Conservation (phyloP, 2,797 vertebrate genomes). For the Chanos chanos region DNA sequence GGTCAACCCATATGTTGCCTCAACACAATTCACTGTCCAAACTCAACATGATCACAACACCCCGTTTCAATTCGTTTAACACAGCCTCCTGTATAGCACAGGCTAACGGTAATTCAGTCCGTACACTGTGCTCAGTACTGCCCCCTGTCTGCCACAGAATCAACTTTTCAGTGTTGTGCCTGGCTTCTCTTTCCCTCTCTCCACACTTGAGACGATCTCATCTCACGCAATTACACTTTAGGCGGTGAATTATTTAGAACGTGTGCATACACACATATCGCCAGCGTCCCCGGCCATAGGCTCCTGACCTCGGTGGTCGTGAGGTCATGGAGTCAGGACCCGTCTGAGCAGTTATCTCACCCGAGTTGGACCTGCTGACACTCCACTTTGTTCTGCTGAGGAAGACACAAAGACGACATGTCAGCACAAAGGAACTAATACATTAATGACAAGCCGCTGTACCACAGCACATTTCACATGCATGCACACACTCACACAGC, state of each 20-base stretch:
- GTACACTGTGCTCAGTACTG: constrained; percentile 14
- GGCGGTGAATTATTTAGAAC: constrained; percentile 43
- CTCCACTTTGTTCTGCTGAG: too few relatives aligned
- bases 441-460: too few relatives aligned
- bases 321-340: constrained; percentile 35
- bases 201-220: background rate
- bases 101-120: too few relatives aligned
- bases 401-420: too few relatives aligned
- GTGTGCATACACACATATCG: background rate
- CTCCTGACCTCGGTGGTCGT: constrained; percentile 29
- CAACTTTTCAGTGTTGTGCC: too few relatives aligned
- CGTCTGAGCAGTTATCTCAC: background rate
- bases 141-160: constrained; percentile 22
- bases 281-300: constrained; percentile 6
- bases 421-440: too few relatives aligned
- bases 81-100: too few relatives aligned
- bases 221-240: background rate
- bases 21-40: too few relatives aligned
- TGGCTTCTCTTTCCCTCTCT: background rate
- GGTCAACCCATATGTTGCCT: too few relatives aligned
- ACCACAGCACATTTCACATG: background rate
- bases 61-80: too few relatives aligned
- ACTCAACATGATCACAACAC: too few relatives aligned
- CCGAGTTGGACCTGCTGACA: constrained; percentile 6
- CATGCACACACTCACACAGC: too few relatives aligned